Evolutionary conservation across 1,140 invertebrate genomes (phyloP).

Genomic region (Adoxophyes honmai): DNA sequence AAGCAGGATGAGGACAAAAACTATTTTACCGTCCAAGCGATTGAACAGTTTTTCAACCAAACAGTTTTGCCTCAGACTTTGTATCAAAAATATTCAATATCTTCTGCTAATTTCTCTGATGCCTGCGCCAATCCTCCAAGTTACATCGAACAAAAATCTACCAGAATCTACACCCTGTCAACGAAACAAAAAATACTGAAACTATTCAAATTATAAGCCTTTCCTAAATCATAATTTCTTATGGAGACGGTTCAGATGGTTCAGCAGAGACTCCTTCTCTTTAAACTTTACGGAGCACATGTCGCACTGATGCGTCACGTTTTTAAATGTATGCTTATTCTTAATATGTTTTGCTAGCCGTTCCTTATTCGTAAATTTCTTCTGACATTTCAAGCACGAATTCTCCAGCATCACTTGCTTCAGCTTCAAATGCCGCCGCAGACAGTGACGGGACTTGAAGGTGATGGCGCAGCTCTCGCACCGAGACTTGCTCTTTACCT

Average conservation of each 20-base stretch:
- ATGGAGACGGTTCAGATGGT: conserved; percentile 58
- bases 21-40: too few species aligned
- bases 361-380: conserved; percentile 59
- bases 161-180: too few species aligned
- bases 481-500: conserved; percentile 55
- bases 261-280: conserved; percentile 51
- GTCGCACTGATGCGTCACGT: conserved; percentile 55
- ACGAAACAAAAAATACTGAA: not conserved
- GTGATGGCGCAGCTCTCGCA: conserved; percentile 63
- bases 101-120: too few species aligned
- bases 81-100: too few species aligned
- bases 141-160: too few species aligned
- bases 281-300: conserved; percentile 61
- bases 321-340: conserved; percentile 62
- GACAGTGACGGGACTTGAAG: conserved; percentile 64
- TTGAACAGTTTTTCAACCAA: too few species aligned
- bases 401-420: conserved; percentile 60
- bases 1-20: too few species aligned
- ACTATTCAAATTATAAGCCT: conserved; percentile 7
- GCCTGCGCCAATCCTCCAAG: too few species aligned
- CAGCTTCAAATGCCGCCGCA: conserved; percentile 59
- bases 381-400: conserved; percentile 60
- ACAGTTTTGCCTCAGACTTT: too few species aligned
- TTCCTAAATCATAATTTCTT: conserved; percentile 55
- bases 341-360: conserved; percentile 50